phyloP scores from a whole-genome alignment of 64 coral and sea anemone species.

The Pocillopora verrucosa region DNA sequence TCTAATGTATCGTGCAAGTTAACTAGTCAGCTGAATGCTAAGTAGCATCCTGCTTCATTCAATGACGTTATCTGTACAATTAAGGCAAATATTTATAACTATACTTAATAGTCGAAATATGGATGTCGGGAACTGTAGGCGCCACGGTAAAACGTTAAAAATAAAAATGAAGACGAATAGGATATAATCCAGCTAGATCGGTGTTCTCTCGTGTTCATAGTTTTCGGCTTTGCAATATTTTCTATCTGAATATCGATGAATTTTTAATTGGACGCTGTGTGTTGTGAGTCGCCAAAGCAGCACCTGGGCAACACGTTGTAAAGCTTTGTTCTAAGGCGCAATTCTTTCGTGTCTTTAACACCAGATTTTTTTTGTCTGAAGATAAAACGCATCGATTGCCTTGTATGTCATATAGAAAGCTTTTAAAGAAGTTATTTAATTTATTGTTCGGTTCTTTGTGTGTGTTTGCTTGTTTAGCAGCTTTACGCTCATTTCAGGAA shows the following conservation, averaged over 20 bases:
- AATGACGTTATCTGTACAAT: not conserved
- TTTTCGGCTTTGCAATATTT: not conserved
- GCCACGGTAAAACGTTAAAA: too few relatives aligned
- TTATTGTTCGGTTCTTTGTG: not conserved
- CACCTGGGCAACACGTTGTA: constrained; percentile 3
- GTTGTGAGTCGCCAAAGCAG: not conserved
- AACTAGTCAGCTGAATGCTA: too few relatives aligned
- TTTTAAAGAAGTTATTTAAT: not conserved
- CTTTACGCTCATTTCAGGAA: not conserved
- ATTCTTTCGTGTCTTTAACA: not conserved
- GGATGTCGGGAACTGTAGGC: too few relatives aligned
- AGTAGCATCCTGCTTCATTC: not conserved
- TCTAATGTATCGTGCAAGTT: too few relatives aligned
- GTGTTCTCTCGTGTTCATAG: too few relatives aligned
- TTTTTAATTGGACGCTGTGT: not conserved
- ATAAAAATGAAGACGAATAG: too few relatives aligned
- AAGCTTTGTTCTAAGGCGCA: not conserved
- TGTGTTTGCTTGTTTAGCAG: not conserved
- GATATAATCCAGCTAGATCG: too few relatives aligned
- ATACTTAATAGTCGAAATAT: not conserved
- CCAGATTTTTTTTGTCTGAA: not conserved
- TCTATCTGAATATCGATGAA: not conserved
- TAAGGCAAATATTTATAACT: not conserved
- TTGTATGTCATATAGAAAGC: not conserved
- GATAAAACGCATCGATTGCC: not conserved